Base-by-base conservation (phyloP, 2,113 vertebrate species). In the Pseudopipra pipra region DNA sequence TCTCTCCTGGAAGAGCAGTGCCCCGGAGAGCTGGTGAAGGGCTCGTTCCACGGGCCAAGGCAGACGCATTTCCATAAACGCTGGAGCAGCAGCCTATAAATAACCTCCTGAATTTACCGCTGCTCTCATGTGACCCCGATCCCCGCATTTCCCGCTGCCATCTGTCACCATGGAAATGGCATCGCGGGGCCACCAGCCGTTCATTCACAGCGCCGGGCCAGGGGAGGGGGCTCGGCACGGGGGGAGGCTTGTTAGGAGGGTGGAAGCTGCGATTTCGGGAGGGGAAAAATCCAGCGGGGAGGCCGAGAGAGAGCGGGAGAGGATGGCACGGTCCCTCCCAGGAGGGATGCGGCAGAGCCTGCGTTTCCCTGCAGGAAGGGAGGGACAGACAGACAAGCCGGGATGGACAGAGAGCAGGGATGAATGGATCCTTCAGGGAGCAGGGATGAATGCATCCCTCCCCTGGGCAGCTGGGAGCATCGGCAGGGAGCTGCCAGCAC, bases 81-180 rank as follows among this genome's bases (percentile, higher is more conserved):
- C 97, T 91, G 96, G 96, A 97, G 97, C 96, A 91, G 95, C 97
- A 91, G 95, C 95, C 98, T 98, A 98, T 98, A 98, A 98, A 98
- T 98, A 98, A 94, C 97, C 33, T 58, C 68, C 96, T 87, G 97
- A 97, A 96, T 98, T 97, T 94, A 97, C 97, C 49, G 75, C 97
- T 93, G 95, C 93, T 97, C 97, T 98, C 98, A 97, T 98, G 97
- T 98, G 98, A 98, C 97, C 98, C 97, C 80, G 97, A 97, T 97
- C 97, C 96, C 95, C 95, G 96, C 97, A 81, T 82, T 85, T 88
- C 49, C 97, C 82, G 97, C 85, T 90, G 97, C 97, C 97, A 98
- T 97, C 97, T 91, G 95, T 98, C 87, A 77, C 98, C 98, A 98
- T 98, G 97, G 98, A 71, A 95, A 98, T 95, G 47, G 54, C 76